These are phyloP conservation scores for Nannoperca australis DNA, from an alignment of 2,797 vertebrate species.

Conservation along the genomic window DNA sequence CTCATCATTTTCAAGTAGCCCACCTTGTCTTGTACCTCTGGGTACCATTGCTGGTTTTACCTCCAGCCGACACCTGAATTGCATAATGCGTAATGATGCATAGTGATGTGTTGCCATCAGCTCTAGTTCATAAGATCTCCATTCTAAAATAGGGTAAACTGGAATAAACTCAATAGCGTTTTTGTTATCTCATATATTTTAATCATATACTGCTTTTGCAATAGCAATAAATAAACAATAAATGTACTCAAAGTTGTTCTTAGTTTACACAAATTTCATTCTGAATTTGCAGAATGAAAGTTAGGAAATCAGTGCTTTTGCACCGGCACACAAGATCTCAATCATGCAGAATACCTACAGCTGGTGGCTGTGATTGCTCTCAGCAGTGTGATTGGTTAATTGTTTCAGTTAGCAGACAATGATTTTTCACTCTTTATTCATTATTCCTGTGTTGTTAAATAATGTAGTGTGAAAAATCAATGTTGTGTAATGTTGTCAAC, in stretches of 20 bases:
- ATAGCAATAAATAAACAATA: not conserved
- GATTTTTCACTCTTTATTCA: slow-evolving; percentile 30
- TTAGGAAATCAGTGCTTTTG: slow-evolving; percentile 21
- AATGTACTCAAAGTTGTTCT: not conserved
- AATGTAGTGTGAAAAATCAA: slow-evolving; percentile 24
- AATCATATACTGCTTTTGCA: not conserved
- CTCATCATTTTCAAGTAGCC: slow-evolving; percentile 17
- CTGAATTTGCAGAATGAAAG: not conserved
- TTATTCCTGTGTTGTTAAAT: slow-evolving; percentile 18
- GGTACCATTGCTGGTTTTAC: not conserved
- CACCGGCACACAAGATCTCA: not conserved
- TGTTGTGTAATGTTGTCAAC: not conserved
- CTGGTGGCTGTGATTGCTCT: slow-evolving; percentile 26
- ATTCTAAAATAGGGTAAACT: not conserved
- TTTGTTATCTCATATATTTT: not conserved
- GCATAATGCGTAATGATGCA: not conserved
- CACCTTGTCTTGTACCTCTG: not conserved
- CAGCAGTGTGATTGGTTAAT: slow-evolving; percentile 47
- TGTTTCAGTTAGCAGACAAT: slow-evolving; percentile 45
- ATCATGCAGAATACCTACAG: slow-evolving; percentile 1
- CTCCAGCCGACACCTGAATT: not conserved
- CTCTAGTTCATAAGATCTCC: not conserved
- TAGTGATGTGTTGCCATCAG: not conserved
- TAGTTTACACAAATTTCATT: not conserved
- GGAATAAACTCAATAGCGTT: not conserved